Evolutionary conservation across 2,888 invertebrate genomes (phyloP).

Genomic region (Chesias legatella): DNA sequence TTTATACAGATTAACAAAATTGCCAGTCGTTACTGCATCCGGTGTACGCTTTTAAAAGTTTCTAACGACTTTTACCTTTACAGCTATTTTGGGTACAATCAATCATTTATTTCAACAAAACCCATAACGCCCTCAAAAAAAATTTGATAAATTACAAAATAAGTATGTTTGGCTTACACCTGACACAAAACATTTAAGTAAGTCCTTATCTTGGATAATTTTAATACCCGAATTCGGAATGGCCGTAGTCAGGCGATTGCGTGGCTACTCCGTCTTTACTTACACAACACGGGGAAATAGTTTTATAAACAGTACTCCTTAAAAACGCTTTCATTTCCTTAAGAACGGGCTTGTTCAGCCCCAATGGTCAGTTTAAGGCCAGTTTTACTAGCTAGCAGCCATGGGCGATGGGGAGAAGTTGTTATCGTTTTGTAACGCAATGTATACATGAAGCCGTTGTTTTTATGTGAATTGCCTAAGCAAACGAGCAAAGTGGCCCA

Average conservation of each 20-base stretch:
- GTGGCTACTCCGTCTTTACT: conserved; percentile 45
- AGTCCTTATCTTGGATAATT: conserved; percentile 37
- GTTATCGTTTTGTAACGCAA: too few species aligned
- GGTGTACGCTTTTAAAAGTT: too few species aligned
- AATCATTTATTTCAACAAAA: too few species aligned
- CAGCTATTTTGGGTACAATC: too few species aligned
- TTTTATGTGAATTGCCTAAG: too few species aligned
- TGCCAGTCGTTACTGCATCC: too few species aligned
- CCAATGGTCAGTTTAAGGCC: conserved; percentile 3
- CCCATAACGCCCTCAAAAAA: background rate
- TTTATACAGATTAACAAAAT: too few species aligned
- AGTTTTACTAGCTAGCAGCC: too few species aligned
- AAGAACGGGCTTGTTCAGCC: conserved; percentile 2
- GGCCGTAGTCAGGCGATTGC: conserved; percentile 60
- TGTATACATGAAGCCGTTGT: too few species aligned
- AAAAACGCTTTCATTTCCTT: conserved; percentile 16
- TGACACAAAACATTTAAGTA: conserved; percentile 37
- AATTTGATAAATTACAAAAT: conserved; percentile 20
- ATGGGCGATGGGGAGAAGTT: too few species aligned
- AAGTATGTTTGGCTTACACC: conserved; percentile 37
- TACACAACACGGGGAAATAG: conserved; percentile 34
- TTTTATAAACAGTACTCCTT: conserved; percentile 28
- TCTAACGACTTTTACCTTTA: too few species aligned
- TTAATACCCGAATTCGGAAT: conserved; percentile 41
- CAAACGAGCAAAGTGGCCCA: too few species aligned